Evolutionary conservation across 2,888 invertebrate species (phyloP), one percentile per base, ranked within the genome.

Genomic region (Nemapogon koenigi): DNA sequence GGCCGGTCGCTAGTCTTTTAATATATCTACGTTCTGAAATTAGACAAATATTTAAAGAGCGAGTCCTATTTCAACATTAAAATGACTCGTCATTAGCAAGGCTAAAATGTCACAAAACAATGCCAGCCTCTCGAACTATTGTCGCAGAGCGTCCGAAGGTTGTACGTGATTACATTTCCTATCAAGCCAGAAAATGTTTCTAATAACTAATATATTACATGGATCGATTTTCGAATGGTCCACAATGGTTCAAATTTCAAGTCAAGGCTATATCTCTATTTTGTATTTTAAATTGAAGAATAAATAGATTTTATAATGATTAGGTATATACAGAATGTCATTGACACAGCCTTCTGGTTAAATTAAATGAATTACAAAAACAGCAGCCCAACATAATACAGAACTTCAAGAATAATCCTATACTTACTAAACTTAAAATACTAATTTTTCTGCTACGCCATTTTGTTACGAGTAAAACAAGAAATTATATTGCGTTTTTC

Each of bases 21-120:
- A n/a, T n/a, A n/a, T n/a, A n/a, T n/a, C n/a, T n/a, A n/a, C n/a
- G n/a, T n/a, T n/a, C n/a, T n/a, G n/a, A n/a, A n/a, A n/a, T n/a
- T n/a, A n/a, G n/a, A n/a, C n/a, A n/a, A n/a, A n/a, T n/a, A n/a
- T n/a, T n/a, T n/a, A n/a, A n/a, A n/a, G n/a, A n/a, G n/a, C 19
- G 19, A 8, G 19, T 63, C 54, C 55, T 56, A 51, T 78, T 76
- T 65, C 73, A 65, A 71, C 71, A 75, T 57, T 63, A 42, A 72
- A 76, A 76, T 78, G 75, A 70, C 66, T 73, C 64, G 70, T 75
- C 66, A 76, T 75, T 76, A 73, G 72, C 62, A 57, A 64, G 64
- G 61, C 72, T 72, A 58, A 76, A 78, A 76, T 78, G 75, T 76
- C 78, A 75, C 66, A 70, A 76, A 75, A 76, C 78, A 78, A 76